These are phyloP conservation scores for Aythya baeri DNA, from an alignment of 2,113 vertebrate species.

Conservation along the genomic window DNA sequence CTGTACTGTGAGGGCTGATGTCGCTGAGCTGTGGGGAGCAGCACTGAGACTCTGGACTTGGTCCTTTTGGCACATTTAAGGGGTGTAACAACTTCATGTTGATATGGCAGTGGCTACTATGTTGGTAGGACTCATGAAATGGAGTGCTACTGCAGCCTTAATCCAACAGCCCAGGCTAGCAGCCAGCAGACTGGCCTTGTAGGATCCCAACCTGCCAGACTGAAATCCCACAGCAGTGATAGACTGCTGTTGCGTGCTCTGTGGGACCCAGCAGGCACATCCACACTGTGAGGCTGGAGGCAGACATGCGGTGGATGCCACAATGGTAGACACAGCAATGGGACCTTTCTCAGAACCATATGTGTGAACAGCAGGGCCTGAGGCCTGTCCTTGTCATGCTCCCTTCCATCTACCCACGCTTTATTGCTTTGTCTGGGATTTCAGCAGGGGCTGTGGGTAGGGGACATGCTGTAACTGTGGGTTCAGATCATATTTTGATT, in stretches of 20 bases:
- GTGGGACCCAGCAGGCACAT: background rate
- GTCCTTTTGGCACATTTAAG: rapidly evolving
- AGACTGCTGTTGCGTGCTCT: background rate
- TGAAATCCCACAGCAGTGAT: background rate
- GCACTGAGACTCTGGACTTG: rapidly evolving
- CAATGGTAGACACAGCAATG: background rate
- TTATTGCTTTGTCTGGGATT: background rate
- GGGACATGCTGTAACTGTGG: background rate
- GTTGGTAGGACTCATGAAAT: background rate
- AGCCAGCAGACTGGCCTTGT: background rate
- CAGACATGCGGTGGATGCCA: background rate
- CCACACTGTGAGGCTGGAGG: background rate
- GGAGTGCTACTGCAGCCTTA: background rate
- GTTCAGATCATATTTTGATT: background rate
- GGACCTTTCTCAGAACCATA: background rate
- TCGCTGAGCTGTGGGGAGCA: background rate
- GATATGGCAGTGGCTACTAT: background rate
- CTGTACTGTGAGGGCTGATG: rapidly evolving
- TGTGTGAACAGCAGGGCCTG: background rate
- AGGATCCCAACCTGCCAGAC: rapidly evolving
- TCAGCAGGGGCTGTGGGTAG: background rate
- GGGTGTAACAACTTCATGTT: background rate
- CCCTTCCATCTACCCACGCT: background rate
- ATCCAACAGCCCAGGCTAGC: background rate
- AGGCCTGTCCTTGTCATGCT: background rate